Base-by-base conservation (phyloP, 2,888 invertebrate species). In the Eilema caniola region DNA sequence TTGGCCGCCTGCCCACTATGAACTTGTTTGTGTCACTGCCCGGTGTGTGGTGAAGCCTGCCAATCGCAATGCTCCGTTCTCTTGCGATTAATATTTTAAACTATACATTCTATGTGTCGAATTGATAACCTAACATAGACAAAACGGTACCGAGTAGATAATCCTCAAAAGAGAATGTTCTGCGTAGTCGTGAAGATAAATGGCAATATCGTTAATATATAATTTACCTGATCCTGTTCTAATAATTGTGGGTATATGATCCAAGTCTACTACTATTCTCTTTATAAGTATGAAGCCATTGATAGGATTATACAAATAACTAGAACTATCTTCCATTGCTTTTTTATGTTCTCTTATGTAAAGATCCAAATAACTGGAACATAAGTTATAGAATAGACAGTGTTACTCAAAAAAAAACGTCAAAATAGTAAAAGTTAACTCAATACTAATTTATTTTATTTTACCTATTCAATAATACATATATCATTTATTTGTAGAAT, bases 211-310 rank as follows among this genome's bases (percentile, higher is more conserved):
- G 41, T n/a, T n/a, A n/a, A n/a, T n/a, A n/a, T n/a, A n/a, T n/a
- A n/a, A n/a, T 41, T 64, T 64, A 64, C 64, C 64, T 64, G 64
- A n/a, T 64, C 64, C 64, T 23, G 37, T 60, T 66, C 41, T 60
- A 24, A 60, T 59, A 28, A 66, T 66, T 56, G 23, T 20, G 3
- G 63, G 23, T 64, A 64, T 28, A 23, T 56, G 8, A n/a, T 56
- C 31, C 23, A 64, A 64, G 23, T 64, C 64, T 7, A 53, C n/a
- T 23, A 23, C 10, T n/a, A 64, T 23, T 56, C 53, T 53, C 28
- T 64, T 64, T 28, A 23, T 56, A 28, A 64, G 53, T 25, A 64
- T 64, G 14, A 56, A 64, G 3, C 20, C 28, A 31, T 56, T 64
- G 3, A 64, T 12, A 31, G 53, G 28, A 64, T 64, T 56, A 56